Evolutionary conservation across 2,113 vertebrate species (phyloP), one percentile per base, ranked within the genome.

Genomic region (Cyphomyrus plagiostoma): DNA sequence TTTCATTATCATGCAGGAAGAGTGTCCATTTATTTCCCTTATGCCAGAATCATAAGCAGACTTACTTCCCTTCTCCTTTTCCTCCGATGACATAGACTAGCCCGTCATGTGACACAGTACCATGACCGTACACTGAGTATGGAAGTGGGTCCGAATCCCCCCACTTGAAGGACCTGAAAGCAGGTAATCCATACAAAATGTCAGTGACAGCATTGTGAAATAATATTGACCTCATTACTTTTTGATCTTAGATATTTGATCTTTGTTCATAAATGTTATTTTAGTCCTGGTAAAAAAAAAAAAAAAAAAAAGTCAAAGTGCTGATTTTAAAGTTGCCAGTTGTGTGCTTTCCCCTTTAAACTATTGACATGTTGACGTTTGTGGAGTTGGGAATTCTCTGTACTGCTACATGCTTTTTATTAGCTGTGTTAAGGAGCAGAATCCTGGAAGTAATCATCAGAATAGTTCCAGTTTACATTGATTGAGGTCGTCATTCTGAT

Each of bases 141-240:
- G 98, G 98, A 89, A 99, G 95, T 0, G 98, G 93, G 90, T 99
- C 98, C 0, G 97, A 97, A 89, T 99, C 98, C 0, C 98, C 98
- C 98, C 98, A 99, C 94, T 99, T 99, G 94, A 99, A 99, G 1
- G 98, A 99, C 91, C 98, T 99, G 93, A n/a, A 45, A 45, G 49
- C 62, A 19, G 48, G 56, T 5, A 70, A 66, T 5, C 30, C 70
- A 35, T 30, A 39, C 15, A 35, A 30, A 74, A 80, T 35, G 70
- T 77, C 35, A 77, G 30, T 39, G 30, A 77, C 4, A 39, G 13
- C 30, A 80, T n/a, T 80, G 30, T 42, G 74, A 80, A 80, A 39
- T 17, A 6, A 17, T 35, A 80, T 80, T 39, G 74, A 39, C 15
- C 30, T 39, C 17, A 19, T 6, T 80, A 19, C 35, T 8, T 35